Evolutionary conservation across 2,797 vertebrate genomes (phyloP).

Genomic region (Serranus cabrilla): DNA sequence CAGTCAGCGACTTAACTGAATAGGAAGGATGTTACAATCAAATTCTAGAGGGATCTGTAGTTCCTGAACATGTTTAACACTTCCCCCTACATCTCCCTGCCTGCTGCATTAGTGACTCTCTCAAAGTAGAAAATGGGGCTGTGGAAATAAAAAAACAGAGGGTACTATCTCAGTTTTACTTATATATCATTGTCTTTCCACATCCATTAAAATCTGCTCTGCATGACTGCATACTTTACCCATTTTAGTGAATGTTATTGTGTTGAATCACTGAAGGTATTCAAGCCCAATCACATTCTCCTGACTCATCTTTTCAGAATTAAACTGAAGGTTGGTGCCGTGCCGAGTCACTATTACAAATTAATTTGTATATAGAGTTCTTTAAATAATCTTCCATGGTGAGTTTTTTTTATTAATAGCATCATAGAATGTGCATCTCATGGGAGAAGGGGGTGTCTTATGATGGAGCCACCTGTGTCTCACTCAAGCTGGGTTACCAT

Average conservation of each 20-base stretch:
- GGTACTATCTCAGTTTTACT: conserved; percentile 17
- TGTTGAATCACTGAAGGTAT: background rate
- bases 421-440: conserved; percentile 7
- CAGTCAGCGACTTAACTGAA: no score
- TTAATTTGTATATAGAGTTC: background rate
- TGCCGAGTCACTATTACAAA: background rate
- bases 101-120: background rate
- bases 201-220: background rate
- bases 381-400: background rate
- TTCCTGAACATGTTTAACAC: background rate
- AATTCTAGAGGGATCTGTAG: no score
- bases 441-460: background rate
- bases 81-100: background rate
- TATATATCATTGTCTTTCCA: background rate
- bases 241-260: background rate
- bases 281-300: background rate
- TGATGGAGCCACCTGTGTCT: conserved; percentile 42
- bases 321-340: background rate
- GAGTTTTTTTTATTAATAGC: conserved; percentile 12
- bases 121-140: conserved; percentile 2
- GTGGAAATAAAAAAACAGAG: conserved; percentile 2
- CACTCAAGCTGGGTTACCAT: conserved; percentile 63
- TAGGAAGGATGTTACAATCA: no score
- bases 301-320: background rate
- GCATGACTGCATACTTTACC: background rate